Conservation (phyloP, 2,113 vertebrate species). For the Leucoraja erinaceus region DNA sequence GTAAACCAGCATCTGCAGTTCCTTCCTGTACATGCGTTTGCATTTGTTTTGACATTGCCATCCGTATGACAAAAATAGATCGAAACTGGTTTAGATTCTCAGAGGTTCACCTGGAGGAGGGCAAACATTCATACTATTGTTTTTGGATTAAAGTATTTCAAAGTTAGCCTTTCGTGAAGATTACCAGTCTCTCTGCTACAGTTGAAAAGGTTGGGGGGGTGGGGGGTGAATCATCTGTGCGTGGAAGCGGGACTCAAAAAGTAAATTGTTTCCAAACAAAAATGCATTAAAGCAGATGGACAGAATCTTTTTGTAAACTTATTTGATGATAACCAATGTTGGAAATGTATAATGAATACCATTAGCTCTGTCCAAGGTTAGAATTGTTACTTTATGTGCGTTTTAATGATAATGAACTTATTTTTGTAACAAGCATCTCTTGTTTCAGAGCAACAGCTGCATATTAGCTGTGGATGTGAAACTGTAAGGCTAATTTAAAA, state of each 20-base stretch:
- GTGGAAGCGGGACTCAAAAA: conserved; percentile 1
- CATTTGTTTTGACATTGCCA: neutral
- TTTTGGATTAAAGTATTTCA: neutral
- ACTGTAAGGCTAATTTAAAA: neutral
- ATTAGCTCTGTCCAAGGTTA: conserved; percentile 8
- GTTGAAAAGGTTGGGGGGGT: neutral
- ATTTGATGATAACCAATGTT: conserved; percentile 8
- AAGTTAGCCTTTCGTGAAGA: neutral
- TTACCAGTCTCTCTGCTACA: neutral
- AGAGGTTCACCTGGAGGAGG: neutral
- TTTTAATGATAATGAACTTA: neutral
- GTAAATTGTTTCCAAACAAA: neutral
- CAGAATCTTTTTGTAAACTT: conserved; percentile 6
- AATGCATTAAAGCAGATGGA: neutral
- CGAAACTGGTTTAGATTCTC: neutral
- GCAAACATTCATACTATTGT: neutral
- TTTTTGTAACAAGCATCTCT: neutral
- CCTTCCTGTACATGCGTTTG: too few relatives aligned
- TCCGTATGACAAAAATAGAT: neutral
- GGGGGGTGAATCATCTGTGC: neutral
- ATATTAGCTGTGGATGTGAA: neutral
- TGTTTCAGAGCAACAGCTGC: neutral
- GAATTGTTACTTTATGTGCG: neutral
- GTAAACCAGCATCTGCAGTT: too few relatives aligned
- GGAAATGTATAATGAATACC: neutral